Percentiles rank a stretch among this genome's conserved stretches.
Conservation (phyloP, 2,797 vertebrate genomes). For the Rhinichthys osculus region DNA sequence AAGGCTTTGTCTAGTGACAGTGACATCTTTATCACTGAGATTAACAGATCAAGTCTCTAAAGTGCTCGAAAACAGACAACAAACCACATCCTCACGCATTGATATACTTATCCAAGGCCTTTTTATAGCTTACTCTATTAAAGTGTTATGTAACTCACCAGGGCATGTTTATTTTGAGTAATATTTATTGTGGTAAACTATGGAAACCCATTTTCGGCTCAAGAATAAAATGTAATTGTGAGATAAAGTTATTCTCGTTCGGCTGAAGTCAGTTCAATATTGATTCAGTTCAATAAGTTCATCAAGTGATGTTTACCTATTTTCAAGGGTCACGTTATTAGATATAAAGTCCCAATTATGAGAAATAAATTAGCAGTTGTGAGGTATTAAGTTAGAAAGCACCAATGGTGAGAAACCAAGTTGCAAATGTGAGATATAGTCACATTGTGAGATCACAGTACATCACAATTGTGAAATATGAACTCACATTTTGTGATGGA, state of each 20-base stretch:
- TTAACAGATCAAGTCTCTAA: slow-evolving; percentile 28
- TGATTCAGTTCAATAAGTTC: neutral
- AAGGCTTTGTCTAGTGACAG: slow-evolving; percentile 37
- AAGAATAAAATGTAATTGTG: neutral
- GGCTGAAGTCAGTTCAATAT: neutral
- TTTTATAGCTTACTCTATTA: neutral
- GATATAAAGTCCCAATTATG: neutral
- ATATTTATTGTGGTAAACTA: neutral
- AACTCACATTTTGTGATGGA: no score
- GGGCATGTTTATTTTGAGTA: neutral
- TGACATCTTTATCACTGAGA: slow-evolving; percentile 31
- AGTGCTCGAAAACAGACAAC: slow-evolving; percentile 9
- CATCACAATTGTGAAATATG: neutral
- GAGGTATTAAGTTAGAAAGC: neutral
- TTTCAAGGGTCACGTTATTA: neutral
- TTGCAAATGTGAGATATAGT: neutral
- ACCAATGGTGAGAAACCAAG: neutral
- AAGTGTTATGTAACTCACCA: neutral
- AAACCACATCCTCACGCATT: neutral
- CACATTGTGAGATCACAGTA: neutral
- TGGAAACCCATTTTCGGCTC: neutral
- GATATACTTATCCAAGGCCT: slow-evolving; percentile 3
- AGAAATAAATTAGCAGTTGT: neutral
- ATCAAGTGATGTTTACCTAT: neutral
- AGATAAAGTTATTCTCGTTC: neutral